phyloP scores from a whole-genome alignment of 2,113 vertebrate species.

The Grus americana region DNA sequence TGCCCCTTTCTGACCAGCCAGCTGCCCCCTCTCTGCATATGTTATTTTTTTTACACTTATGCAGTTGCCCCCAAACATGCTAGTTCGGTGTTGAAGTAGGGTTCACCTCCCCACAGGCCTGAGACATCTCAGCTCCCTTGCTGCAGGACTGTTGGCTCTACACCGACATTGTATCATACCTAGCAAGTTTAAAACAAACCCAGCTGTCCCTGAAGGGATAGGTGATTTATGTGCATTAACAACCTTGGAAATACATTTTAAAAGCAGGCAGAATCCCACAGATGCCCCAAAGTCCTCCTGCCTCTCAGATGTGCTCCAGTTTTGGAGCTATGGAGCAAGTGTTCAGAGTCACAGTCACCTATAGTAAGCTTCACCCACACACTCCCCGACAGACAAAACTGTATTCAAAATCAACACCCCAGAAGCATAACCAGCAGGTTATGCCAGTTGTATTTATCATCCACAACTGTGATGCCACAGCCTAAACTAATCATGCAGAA shows the following conservation, averaged over 20 bases:
- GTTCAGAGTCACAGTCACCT: background rate
- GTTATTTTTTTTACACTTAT: background rate
- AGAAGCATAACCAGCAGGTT: constrained; percentile 40
- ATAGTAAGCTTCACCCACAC: constrained; percentile 20
- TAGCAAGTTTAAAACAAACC: constrained; percentile 9
- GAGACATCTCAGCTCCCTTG: background rate
- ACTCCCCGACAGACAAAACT: background rate
- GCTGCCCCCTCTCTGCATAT: background rate
- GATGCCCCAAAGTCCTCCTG: background rate
- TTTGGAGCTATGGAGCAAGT: background rate
- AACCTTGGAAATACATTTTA: constrained; percentile 1
- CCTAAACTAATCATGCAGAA: background rate
- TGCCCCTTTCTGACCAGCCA: background rate
- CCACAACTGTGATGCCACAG: background rate
- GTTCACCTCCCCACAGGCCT: background rate
- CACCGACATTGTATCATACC: background rate
- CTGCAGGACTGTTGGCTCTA: background rate
- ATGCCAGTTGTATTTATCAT: constrained; percentile 20
- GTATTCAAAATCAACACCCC: background rate
- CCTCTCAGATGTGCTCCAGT: constrained; percentile 19
- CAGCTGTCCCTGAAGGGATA: background rate
- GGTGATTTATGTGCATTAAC: constrained; percentile 11
- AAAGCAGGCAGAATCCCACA: background rate
- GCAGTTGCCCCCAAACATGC: background rate
- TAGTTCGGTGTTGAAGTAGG: background rate